Evolutionary conservation across 2,888 invertebrate species (phyloP).

Genomic region (Parnassius apollo): DNA sequence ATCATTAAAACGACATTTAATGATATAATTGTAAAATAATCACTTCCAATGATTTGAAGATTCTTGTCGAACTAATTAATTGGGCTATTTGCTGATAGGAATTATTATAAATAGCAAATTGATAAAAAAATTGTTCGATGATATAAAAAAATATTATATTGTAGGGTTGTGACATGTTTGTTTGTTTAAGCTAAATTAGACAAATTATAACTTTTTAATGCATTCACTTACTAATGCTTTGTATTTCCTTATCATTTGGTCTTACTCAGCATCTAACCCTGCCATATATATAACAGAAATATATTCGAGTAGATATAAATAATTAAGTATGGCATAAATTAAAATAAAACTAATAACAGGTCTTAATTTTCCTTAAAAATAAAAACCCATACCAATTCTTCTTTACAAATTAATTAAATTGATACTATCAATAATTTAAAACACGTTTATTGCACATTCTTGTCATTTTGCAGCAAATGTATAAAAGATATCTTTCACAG

Average conservation of each 20-base stretch:
- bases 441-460: not conserved
- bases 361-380: not conserved
- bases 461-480: too few species aligned
- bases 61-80: too few species aligned
- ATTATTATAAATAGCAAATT: too few species aligned
- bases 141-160: too few species aligned
- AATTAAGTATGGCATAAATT: conserved; percentile 5
- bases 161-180: too few species aligned
- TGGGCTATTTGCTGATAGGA: too few species aligned
- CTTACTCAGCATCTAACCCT: conserved; percentile 3
- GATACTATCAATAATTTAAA: not conserved
- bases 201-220: not conserved
- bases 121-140: too few species aligned
- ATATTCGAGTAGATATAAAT: conserved; percentile 6
- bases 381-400: not conserved
- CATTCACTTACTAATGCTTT: not conserved
- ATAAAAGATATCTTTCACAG: too few species aligned
- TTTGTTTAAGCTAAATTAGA: too few species aligned
- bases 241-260: not conserved
- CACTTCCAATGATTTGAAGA: too few species aligned
- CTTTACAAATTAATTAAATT: too few species aligned
- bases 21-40: not conserved
- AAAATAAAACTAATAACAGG: not conserved
- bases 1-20: not conserved
- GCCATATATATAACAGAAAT: not conserved